Evolutionary conservation across 2,113 vertebrate species (phyloP).

Genomic region (Hippopotamus amphibius): DNA sequence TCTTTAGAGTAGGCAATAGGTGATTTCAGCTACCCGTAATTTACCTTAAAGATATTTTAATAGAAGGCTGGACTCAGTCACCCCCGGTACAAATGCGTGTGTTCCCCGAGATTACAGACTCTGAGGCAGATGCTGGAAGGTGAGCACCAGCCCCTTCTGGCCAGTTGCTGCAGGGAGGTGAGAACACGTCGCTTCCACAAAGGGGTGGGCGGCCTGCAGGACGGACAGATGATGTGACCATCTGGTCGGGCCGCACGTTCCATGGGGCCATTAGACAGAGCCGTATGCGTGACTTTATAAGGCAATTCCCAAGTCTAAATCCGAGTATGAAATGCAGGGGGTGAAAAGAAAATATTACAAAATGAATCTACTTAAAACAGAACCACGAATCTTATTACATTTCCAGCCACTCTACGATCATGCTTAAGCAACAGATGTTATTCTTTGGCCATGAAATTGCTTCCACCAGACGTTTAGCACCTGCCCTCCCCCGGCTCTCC

Average conservation of each 20-base stretch:
- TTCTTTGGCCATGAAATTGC: not conserved
- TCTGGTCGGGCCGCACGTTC: not conserved
- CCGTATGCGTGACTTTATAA: not conserved
- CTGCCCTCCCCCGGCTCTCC: not conserved
- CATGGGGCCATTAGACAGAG: not conserved
- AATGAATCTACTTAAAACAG: conserved; percentile 66
- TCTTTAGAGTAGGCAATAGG: not conserved
- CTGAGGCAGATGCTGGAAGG: not conserved
- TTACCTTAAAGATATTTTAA: not conserved
- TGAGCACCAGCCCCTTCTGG: rapidly evolving
- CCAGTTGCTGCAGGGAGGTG: rapidly evolving
- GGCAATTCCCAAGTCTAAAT: not conserved
- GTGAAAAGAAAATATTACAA: conserved; percentile 56
- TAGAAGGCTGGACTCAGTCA: not conserved
- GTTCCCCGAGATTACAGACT: rapidly evolving
- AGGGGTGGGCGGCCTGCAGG: rapidly evolving
- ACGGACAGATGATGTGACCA: rapidly evolving
- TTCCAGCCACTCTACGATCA: not conserved
- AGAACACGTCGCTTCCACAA: rapidly evolving
- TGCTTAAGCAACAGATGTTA: conserved; percentile 62
- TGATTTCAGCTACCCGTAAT: not conserved
- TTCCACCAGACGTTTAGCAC: not conserved
- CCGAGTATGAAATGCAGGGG: conserved; percentile 34
- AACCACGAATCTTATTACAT: conserved; percentile 49
- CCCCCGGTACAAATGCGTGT: rapidly evolving